Evolutionary conservation across 2,797 vertebrate genomes (phyloP), one percentile per base, ranked within the genome.

Genomic region (Falco peregrinus): DNA sequence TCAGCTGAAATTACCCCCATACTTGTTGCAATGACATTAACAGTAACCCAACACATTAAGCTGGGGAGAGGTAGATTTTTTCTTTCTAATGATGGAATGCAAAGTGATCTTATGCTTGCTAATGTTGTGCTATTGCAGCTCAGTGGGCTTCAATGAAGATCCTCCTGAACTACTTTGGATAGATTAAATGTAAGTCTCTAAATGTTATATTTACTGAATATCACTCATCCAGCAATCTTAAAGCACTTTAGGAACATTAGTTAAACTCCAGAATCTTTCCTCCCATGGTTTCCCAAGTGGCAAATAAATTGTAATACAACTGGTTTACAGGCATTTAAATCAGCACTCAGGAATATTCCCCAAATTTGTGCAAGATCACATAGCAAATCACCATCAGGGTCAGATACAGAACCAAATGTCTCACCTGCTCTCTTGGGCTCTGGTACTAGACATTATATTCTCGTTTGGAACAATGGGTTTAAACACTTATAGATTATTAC

Each of bases 271-370:
- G 54, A 88, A 79, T 87, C 39, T 78, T 37, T 81, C 21, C 24
- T 87, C 8, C 26, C 13, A 35, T 37, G 13, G 25, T 83, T 91
- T 89, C 37, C 57, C 61, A 88, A 71, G 29, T 75, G 68, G n/a
- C 80, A 93, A 93, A 74, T 74, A 93, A 89, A 92, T 84, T 61
- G 33, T 67, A 65, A 63, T 78, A 75, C 11, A n/a, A 83, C 54
- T 78, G 26, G 8, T 84, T 94, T 84, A 77, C 53, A 8, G 41
- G 2, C 17, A 76, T 76, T 91, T 84, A 94, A 93, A 93, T 69
- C 33, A 88, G 43, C 13, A 59, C 4, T 29, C 3, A 3, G 68
- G 19, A 90, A 59, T 35, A 80, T 59, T 89, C 14, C 31, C 35
- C 33, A 80, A 57, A 78, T 75, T 45, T 71, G 26, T 75, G 13